phyloP scores from a whole-genome alignment of 2,888 invertebrate species.

The Agapostemon virescens region DNA sequence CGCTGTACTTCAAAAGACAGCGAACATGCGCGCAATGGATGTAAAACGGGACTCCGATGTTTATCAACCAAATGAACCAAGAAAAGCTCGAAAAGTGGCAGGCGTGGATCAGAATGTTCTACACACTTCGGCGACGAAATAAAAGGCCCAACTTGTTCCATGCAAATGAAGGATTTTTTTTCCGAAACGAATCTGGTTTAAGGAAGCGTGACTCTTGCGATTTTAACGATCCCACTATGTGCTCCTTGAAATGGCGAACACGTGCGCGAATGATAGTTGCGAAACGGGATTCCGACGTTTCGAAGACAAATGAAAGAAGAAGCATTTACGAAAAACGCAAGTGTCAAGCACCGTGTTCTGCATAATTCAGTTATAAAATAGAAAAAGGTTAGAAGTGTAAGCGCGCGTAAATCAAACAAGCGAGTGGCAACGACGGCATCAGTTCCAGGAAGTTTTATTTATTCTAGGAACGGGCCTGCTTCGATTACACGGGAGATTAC shows the following conservation, averaged over 20 bases:
- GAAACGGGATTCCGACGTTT: background rate
- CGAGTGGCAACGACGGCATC: background rate
- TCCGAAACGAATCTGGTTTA: no score
- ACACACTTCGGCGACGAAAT: no score
- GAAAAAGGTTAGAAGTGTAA: constrained; percentile 28
- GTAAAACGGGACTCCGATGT: background rate
- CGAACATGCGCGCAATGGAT: background rate
- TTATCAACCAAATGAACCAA: background rate
- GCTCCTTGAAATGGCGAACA: no score
- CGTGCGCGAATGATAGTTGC: background rate
- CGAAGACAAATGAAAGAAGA: background rate
- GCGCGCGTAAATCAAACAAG: constrained; percentile 35
- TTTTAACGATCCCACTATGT: no score
- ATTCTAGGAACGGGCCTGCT: constrained; percentile 28
- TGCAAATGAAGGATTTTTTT: no score
- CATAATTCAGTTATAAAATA: constrained; percentile 35
- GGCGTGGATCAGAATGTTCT: no score
- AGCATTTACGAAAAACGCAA: background rate
- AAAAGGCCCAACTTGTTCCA: no score
- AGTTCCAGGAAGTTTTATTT: constrained; percentile 36
- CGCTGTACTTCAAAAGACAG: background rate
- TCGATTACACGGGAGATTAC: constrained; percentile 49
- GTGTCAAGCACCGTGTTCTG: background rate
- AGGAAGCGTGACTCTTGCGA: no score
- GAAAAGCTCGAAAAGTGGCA: no score